phyloP scores from a whole-genome alignment of 2,888 invertebrate species.

The Carabus problematicus region DNA sequence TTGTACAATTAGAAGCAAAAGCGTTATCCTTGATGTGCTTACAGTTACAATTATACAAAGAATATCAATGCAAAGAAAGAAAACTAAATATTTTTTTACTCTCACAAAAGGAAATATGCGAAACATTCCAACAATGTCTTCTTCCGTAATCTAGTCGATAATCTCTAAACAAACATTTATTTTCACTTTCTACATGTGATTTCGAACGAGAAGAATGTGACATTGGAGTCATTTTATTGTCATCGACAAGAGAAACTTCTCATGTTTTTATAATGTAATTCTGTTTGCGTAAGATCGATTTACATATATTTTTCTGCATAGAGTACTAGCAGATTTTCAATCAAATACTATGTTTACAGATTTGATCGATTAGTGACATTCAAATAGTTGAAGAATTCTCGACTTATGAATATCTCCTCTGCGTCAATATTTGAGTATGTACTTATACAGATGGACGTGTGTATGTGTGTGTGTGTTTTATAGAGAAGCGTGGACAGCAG shows the following conservation, averaged over 20 bases:
- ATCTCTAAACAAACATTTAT: neutral
- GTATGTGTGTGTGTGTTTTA: constrained; percentile 44
- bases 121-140: neutral
- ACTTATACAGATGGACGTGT: constrained; percentile 4
- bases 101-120: no score
- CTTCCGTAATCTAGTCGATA: no score
- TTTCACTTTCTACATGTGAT: constrained; percentile 17
- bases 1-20: no score
- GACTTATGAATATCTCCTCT: no score
- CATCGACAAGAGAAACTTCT: no score
- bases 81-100: no score
- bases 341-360: constrained; percentile 10
- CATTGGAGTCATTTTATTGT: constrained; percentile 14
- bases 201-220: constrained; percentile 11
- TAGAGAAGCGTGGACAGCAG: constrained; percentile 59
- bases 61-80: no score
- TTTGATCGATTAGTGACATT: no score
- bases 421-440: neutral
- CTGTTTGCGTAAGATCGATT: constrained; percentile 14
- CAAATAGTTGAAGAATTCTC: no score
- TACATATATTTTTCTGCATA: neutral
- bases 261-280: neutral
- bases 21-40: no score
- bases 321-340: constrained; percentile 16
- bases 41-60: no score